Evolutionary conservation across 2,888 invertebrate species (phyloP).

Genomic region (Hirtodrosophila duncani): DNA sequence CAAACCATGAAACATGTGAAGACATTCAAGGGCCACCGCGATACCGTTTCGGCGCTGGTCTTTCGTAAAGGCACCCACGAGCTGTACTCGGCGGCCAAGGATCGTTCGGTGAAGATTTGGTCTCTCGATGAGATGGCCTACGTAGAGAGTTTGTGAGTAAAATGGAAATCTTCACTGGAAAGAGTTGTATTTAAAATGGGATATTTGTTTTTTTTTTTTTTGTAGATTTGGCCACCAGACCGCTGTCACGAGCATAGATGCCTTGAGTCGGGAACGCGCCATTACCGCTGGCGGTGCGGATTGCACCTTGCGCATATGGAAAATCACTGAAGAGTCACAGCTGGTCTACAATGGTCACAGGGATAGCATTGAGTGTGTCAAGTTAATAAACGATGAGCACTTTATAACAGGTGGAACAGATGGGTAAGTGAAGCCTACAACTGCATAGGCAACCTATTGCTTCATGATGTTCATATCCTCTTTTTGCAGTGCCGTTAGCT

Average conservation of each 20-base stretch:
- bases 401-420: conserved; percentile 96
- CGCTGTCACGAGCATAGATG: conserved; percentile 91
- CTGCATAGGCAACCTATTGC: too few relatives aligned
- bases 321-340: conserved; percentile 97
- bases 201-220: neutral
- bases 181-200: too few relatives aligned
- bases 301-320: conserved; percentile 93
- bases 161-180: neutral
- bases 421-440: conserved; percentile 81
- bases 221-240: conserved; percentile 90
- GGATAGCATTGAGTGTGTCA: conserved; percentile 92
- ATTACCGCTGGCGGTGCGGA: conserved; percentile 95
- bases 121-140: conserved; percentile 97
- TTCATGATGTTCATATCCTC: rapidly evolving
- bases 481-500: conserved; percentile 81
- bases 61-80: conserved; percentile 92
- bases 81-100: conserved; percentile 88
- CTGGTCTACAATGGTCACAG: conserved; percentile 92
- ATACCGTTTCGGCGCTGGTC: conserved; percentile 85
- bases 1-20: conserved; percentile 86
- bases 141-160: conserved; percentile 89
- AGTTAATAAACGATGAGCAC: conserved; percentile 94
- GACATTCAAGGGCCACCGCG: conserved; percentile 89
- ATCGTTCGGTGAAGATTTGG: conserved; percentile 94
- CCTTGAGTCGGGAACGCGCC: conserved; percentile 89